These are phyloP conservation scores for Antitype chi DNA, from an alignment of 2,888 invertebrate genomes.

Conservation along the genomic window DNA sequence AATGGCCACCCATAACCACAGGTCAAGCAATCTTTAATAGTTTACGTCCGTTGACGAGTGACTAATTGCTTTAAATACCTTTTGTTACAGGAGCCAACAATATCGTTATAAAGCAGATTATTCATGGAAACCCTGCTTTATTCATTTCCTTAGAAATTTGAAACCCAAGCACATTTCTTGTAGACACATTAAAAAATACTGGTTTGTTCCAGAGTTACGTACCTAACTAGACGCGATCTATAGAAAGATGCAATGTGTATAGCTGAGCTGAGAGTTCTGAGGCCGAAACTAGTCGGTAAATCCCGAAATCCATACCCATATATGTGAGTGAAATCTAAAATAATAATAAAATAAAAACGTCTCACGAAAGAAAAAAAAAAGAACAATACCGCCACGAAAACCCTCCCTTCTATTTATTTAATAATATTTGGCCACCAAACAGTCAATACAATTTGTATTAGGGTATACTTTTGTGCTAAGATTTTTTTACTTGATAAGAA, in stretches of 20 bases:
- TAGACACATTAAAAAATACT: not conserved
- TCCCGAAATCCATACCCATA: not conserved
- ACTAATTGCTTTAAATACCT: conserved; percentile 56
- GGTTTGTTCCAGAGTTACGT: not conserved
- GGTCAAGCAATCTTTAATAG: conserved; percentile 45
- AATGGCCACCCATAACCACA: conserved; percentile 35
- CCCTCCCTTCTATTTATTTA: conserved; percentile 60
- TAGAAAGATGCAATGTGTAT: not conserved
- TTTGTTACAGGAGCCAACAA: conserved; percentile 47
- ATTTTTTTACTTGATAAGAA: conserved; percentile 87
- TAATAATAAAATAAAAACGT: not conserved
- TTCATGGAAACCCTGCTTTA: conserved; percentile 26
- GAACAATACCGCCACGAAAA: conserved; percentile 49
- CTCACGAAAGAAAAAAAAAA: conserved; percentile 22
- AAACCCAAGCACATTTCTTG: not conserved
- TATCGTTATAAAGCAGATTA: conserved; percentile 41
- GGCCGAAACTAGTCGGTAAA: not conserved
- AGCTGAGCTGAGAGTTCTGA: not conserved
- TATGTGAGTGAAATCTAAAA: not conserved
- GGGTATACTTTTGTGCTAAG: conserved; percentile 71
- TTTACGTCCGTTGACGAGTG: conserved; percentile 39
- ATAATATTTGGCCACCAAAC: conserved; percentile 62
- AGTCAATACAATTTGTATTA: conserved; percentile 73
- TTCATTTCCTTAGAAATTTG: conserved; percentile 24
- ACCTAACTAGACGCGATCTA: not conserved